A percentile compares a stretch with the other conserved stretches of the same genome.
These are phyloP conservation scores for Mesocentrotus franciscanus DNA, from an alignment of 53 echinoderm and acorn worm genomes.

Conservation along the genomic window DNA sequence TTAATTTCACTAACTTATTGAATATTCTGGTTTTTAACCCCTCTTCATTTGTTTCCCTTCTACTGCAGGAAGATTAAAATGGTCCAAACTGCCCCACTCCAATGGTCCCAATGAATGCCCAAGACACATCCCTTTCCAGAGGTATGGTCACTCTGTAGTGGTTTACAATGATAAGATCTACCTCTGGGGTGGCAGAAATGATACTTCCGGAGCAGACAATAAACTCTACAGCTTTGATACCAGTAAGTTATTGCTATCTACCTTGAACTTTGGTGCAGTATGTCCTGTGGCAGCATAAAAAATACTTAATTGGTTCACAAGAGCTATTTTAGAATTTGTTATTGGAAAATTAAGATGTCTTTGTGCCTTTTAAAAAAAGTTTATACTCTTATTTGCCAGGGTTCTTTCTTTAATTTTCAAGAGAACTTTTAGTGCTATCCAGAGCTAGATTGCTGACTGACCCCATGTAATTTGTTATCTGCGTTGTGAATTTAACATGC, in stretches of 20 bases:
- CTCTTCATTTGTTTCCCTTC: background rate
- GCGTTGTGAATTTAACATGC: too few species aligned
- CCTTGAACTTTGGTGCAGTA: too few species aligned
- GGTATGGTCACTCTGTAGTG: constrained; percentile 97
- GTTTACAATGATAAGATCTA: constrained; percentile 83
- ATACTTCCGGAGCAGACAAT: constrained; percentile 90
- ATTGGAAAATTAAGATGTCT: too few species aligned
- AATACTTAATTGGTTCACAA: too few species aligned
- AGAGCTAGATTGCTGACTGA: too few species aligned
- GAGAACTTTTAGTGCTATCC: too few species aligned
- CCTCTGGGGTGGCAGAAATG: constrained; percentile 97
- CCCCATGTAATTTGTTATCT: too few species aligned
- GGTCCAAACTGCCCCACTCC: constrained; percentile 36
- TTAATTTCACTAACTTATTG: background rate
- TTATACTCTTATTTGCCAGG: too few species aligned
- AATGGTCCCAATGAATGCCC: constrained; percentile 32
- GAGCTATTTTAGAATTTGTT: too few species aligned
- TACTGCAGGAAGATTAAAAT: constrained; percentile 56
- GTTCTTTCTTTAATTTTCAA: too few species aligned
- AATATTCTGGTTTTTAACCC: background rate
- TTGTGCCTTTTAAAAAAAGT: too few species aligned
- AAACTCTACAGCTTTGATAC: constrained; percentile 89
- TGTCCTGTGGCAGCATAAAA: too few species aligned
- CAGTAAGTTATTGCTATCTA: constrained; percentile 69
- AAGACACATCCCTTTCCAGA: constrained; percentile 81